Base-by-base conservation (phyloP, 2,113 vertebrate species). In the Picathartes gymnocephalus region DNA sequence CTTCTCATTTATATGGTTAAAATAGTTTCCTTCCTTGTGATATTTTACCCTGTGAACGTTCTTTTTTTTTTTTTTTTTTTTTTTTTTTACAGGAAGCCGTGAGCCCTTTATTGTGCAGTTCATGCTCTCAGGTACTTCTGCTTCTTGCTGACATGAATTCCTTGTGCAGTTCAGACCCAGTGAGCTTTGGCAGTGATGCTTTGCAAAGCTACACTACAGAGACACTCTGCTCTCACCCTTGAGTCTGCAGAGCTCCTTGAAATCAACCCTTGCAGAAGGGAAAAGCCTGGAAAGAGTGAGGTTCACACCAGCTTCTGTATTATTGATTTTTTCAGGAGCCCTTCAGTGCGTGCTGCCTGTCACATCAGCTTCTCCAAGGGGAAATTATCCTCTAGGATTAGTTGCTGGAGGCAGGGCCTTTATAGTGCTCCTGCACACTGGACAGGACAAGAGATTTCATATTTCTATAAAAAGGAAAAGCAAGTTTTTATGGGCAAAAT, bases 181-280 rank as follows among this genome's bases (percentile, higher is more conserved):
- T 0, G 3, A 66, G 56, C 4, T 70, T 64, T 53, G 45, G 33
- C 53, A 64, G 58, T 13, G 69, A 76, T 88, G 54, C 76, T 62
- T 61, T 71, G 51, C 44, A 40, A 44, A 84, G 35, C 51, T 33
- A 1, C 14, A 3, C 37, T 39, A 0, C 47, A 58, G 45, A 76
- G 53, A 40, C 30, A 14, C 45, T 15, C 70, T 53, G 40, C 53
- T 92, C 37, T 14, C 31, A 18, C 40, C 57, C 40, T 25, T 0
- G 1, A 25, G 45, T 0, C 0, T 22, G 33, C 60, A 64, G 30
- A 83, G 39, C 71, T 70, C 50, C 47, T 69, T 44, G 56, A 28
- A 78, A 28, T 22, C 51, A 54, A 4, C 25, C 21, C 21, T 28
- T 54, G 20, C 37, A 70, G 57, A 51, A 47, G 13, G 53, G 33